Conservation (phyloP, 2,113 vertebrate species). For the chimpanzee (Pan troglodytes) region DNA sequence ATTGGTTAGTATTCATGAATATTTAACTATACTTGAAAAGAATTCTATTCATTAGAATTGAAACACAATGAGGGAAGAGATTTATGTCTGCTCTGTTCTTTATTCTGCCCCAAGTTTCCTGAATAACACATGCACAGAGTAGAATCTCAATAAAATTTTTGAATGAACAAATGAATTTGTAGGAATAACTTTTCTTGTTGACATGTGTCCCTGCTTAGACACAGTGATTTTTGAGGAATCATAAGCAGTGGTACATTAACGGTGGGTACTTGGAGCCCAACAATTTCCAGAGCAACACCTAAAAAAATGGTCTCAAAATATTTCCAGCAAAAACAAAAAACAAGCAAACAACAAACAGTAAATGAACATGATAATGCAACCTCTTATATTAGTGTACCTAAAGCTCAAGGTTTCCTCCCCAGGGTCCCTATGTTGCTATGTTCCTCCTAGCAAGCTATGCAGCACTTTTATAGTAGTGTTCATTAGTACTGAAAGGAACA, state of each 20-base stretch:
- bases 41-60: not conserved
- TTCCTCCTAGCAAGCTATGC: not conserved
- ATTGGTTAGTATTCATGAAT: not conserved
- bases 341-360: too few relatives aligned
- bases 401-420: not conserved
- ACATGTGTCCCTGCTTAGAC: not conserved
- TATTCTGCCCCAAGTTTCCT: not conserved
- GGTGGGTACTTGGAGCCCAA: not conserved
- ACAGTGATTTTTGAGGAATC: not conserved
- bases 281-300: not conserved
- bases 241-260: not conserved
- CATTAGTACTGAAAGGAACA: not conserved
- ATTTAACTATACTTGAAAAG: slow-evolving; percentile 17
- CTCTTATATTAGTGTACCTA: not conserved
- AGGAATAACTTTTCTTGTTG: not conserved
- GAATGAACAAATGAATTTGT: not conserved
- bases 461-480: not conserved
- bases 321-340: not conserved
- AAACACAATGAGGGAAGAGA: not conserved
- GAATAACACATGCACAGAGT: not conserved
- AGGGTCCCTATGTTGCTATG: not conserved
- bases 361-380: not conserved
- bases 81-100: not conserved
- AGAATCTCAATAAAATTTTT: not conserved
- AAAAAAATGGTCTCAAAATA: not conserved